Evolutionary conservation across 2,113 vertebrate genomes (phyloP), one percentile per base, ranked within the genome.

Genomic region (Phrynosoma blainvillii): DNA sequence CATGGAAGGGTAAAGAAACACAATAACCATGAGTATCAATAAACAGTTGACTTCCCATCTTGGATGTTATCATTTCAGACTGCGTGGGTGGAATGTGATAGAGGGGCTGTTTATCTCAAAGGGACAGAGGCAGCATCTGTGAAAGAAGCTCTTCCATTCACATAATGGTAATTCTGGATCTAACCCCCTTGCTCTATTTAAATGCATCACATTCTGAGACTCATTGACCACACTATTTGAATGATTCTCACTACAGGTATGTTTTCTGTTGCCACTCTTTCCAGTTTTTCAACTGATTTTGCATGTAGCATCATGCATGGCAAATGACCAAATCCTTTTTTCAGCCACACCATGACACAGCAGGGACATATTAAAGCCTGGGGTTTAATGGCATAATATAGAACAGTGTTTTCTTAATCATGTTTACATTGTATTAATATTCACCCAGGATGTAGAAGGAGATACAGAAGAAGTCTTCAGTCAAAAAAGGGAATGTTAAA

Each of bases 401-500:
- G 32, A 84, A 3, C 77, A 74, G 14, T 81, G 68, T 42, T 88
- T 54, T 82, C 90, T 91, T 91, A 86, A 90, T 90, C 68, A 68
- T 0, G 0, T 86, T 82, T 30, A 0, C 30, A 54, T 32, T 81
- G 3, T 40, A 76, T 85, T 89, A 84, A 79, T 94, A 18, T 89
- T 94, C 88, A 88, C 85, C 2, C 13, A 89, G 71, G 21, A 73
- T 23, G 77, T 74, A 47, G 36, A 75, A 32, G 91, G 83, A 85
- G 75, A 87, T 71, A 56, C 13, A 84, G 83, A 89, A 91, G 77
- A 62, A 16, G 14, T 62, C 82, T 36, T 59, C n/a, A 88, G 23
- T 1, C 84, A 68, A 36, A 5, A 79, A 83, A 62, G 76, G 70
- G 14, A 89, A 80, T 56, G 75, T 52, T 7, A 21, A 75, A 82